These are phyloP conservation scores for Condylostylus longicornis DNA, from an alignment of 1,140 invertebrate genomes.

Conservation along the genomic window DNA sequence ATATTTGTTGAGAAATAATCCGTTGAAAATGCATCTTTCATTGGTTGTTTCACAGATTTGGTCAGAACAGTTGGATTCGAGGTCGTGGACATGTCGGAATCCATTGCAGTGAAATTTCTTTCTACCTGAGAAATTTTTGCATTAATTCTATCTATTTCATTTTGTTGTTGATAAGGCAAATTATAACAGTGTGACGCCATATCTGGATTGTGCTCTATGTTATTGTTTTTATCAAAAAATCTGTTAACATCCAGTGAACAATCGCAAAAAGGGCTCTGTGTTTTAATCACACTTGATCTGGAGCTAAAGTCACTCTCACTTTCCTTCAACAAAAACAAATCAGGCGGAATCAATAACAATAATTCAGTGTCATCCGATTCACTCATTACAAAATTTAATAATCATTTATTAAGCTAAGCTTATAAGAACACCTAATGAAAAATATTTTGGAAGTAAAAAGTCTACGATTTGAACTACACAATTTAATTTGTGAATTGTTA, in stretches of 20 bases:
- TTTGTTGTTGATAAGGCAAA: slow-evolving; percentile 10
- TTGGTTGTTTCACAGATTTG: slow-evolving; percentile 6
- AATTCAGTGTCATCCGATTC: slow-evolving; percentile 70
- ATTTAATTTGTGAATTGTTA: no score
- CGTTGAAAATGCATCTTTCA: slow-evolving; percentile 2
- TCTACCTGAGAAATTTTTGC: slow-evolving; percentile 15
- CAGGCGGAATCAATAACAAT: slow-evolving; percentile 57
- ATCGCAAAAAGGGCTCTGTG: no score
- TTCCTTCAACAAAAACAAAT: slow-evolving; percentile 56
- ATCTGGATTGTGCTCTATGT: slow-evolving; percentile 15
- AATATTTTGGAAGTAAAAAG: no score
- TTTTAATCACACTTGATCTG: no score
- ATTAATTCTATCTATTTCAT: slow-evolving; percentile 25
- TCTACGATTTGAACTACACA: no score
- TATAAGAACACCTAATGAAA: no score
- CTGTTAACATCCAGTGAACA: no score
- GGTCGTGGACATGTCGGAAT: slow-evolving; percentile 24
- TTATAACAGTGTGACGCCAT: slow-evolving; percentile 14
- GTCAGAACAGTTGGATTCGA: slow-evolving; percentile 22
- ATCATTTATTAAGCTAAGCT: no score
- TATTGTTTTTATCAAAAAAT: no score
- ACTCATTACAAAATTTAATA: slow-evolving; percentile 68
- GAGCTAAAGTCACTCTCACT: no score
- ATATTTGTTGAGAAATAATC: slow-evolving; percentile 9
- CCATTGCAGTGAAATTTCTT: slow-evolving; percentile 11